Conservation (phyloP, 2,113 vertebrate species). For the Myrmecobius fasciatus region DNA sequence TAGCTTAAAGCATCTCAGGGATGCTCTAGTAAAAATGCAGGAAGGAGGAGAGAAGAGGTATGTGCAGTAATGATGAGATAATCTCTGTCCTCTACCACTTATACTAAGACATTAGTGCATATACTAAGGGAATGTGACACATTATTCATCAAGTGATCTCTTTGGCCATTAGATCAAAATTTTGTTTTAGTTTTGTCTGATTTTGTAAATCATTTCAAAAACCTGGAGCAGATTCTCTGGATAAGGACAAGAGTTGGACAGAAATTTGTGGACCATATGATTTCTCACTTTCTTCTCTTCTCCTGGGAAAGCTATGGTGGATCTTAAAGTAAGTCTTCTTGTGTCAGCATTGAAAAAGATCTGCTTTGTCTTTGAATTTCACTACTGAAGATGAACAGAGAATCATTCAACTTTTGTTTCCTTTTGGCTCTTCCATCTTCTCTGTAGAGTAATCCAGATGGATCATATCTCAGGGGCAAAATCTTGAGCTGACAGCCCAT, state of each 20-base stretch:
- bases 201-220: constrained; percentile 5
- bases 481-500: constrained; percentile 33
- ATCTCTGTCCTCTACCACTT: background rate
- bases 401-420: rapidly evolving
- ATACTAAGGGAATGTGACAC: background rate
- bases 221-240: background rate
- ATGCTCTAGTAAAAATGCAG: background rate
- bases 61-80: background rate
- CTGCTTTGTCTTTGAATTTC: background rate
- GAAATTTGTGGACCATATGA: constrained; percentile 13
- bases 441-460: constrained; percentile 19
- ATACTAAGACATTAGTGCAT: background rate
- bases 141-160: background rate
- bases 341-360: background rate
- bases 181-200: background rate
- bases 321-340: background rate
- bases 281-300: background rate
- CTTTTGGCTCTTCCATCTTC: background rate
- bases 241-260: constrained; percentile 16
- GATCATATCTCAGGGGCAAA: background rate
- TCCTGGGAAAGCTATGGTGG: background rate
- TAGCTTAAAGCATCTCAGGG: background rate
- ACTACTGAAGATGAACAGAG: background rate
- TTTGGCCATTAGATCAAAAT: background rate
- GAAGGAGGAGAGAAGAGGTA: no score